phyloP scores from a whole-genome alignment of 2,113 vertebrate genomes.

The Odontophorus gujanensis region DNA sequence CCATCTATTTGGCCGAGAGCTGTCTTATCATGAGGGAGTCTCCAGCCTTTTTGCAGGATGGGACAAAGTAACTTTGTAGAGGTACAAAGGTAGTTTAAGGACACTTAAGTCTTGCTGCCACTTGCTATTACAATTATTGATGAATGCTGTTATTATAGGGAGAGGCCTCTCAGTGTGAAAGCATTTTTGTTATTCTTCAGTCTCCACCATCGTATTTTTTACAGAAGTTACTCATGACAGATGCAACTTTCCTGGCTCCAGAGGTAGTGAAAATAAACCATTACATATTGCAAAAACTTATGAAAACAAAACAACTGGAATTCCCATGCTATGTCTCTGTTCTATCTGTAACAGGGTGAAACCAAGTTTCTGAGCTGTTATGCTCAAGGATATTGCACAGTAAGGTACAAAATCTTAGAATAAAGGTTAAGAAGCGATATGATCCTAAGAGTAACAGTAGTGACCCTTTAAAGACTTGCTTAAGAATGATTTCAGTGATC shows the following conservation, averaged over 20 bases:
- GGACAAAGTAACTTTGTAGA: neutral
- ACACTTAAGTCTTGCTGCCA: neutral
- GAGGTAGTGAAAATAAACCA: constrained; percentile 42
- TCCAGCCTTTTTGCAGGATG: neutral
- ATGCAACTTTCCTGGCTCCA: constrained; percentile 45
- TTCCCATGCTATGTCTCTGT: neutral
- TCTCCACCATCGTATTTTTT: constrained; percentile 10
- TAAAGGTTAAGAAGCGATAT: neutral
- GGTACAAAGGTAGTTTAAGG: constrained; percentile 7
- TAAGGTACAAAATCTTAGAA: neutral
- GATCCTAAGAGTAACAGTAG: neutral
- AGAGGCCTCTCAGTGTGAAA: constrained; percentile 21
- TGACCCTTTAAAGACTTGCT: neutral
- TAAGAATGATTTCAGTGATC: neutral
- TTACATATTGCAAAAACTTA: neutral
- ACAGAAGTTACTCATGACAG: constrained; percentile 39
- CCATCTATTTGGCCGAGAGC: neutral
- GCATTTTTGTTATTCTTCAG: constrained; percentile 15
- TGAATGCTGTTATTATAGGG: constrained; percentile 7
- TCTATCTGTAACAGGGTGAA: neutral
- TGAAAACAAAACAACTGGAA: constrained; percentile 31
- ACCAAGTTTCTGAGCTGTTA: neutral
- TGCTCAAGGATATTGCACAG: neutral
- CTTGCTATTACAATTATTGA: constrained; percentile 28
- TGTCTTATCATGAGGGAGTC: neutral